phyloP scores from a whole-genome alignment of 2,797 vertebrate species.

The Dryobates pubescens region DNA sequence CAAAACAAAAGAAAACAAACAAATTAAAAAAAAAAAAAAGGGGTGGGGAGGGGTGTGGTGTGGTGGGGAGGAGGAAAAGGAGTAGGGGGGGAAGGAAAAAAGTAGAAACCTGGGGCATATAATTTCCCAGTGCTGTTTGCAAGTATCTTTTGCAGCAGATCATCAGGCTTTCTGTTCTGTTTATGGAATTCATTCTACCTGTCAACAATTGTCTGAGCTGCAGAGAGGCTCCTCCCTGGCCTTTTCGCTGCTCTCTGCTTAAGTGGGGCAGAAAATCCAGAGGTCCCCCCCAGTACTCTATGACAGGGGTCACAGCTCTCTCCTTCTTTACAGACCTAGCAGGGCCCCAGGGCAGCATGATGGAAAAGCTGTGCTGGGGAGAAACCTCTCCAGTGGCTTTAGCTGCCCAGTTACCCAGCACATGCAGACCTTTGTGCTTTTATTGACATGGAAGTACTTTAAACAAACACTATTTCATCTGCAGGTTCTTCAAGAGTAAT shows the following conservation, averaged over 20 bases:
- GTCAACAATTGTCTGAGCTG: background rate
- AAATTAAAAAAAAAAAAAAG: no score
- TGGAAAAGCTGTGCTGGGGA: background rate
- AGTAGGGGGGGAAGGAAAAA: rapidly evolving
- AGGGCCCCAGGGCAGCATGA: background rate
- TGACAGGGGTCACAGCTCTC: rapidly evolving
- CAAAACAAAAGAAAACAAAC: background rate
- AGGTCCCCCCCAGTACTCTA: background rate
- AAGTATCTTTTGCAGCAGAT: background rate
- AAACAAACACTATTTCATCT: background rate
- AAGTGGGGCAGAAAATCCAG: no score
- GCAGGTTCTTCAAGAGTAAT: background rate
- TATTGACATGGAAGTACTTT: background rate
- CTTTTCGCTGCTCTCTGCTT: background rate
- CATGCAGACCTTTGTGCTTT: background rate
- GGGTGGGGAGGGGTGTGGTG: no score
- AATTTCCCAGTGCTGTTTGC: background rate
- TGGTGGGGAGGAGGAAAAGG: no score
- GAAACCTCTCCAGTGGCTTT: background rate
- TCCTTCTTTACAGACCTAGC: background rate
- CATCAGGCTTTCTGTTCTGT: background rate
- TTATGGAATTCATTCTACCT: background rate
- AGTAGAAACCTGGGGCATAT: background rate
- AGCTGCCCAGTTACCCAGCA: background rate
- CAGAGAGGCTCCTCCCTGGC: background rate